Evolutionary conservation across 2,888 invertebrate species (phyloP), one percentile per base, ranked within the genome.

Genomic region (Caenorhabditis sp.): DNA sequence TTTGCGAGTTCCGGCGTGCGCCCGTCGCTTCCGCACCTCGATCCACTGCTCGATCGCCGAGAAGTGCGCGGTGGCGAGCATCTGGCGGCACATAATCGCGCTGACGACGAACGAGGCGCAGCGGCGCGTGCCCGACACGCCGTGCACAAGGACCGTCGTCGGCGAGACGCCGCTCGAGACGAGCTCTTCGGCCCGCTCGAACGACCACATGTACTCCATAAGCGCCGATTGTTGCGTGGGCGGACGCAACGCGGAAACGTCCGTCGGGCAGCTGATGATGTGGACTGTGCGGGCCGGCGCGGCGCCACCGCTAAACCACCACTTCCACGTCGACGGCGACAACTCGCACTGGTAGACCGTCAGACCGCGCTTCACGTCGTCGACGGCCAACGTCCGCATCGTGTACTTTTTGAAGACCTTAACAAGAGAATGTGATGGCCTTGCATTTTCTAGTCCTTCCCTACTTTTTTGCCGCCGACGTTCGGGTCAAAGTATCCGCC

Each of bases 171-270:
- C 56, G n/a, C n/a, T n/a, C n/a, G n/a, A n/a, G 26, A 27, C 70
- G 24, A 71, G 32, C 4, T 22, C 58, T 30, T 58, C 48, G 3
- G 63, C 50, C 4, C 71, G 53, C 17, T 76, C 70, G 27, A 66
- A 52, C 11, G 77, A 35, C 77, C 77, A 77, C 77, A 77, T 72
- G 30, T 72, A 63, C 53, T 77, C 77, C 66, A 77, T 61, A 2
- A 70, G 24, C 24, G 35, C 72, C 4, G 70, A 41, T 7, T 72
- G 71, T 20, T 50, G 56, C 32, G 62, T 62, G 1, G 61, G 43
- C 17, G 62, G 35, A 24, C 77, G 61, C 8, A 72, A 3, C 11
- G 43, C 66, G 5, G 27, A 30, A 13, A 75, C 45, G 11, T 39
- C 26, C n/a, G 53, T 53, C 13, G 61, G 61, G 17, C 45, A 43